These are phyloP conservation scores for Belonocnema kinseyi DNA, from an alignment of 1,140 invertebrate genomes.

Conservation along the genomic window DNA sequence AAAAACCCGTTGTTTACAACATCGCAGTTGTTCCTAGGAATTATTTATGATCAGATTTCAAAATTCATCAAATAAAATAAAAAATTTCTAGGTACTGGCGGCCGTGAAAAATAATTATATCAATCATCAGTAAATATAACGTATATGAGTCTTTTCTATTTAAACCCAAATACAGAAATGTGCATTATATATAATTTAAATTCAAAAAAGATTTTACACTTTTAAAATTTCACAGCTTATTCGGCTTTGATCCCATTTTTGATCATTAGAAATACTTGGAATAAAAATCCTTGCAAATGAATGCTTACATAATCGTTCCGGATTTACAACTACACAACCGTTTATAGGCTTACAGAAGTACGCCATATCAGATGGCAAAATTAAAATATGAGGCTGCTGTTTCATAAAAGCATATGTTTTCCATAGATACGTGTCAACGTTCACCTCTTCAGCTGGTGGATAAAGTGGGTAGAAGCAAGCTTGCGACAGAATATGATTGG, in stretches of 20 bases:
- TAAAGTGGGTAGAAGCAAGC: conserved; percentile 89
- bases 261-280: conserved; percentile 47
- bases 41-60: no score
- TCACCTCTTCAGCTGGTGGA: conserved; percentile 81
- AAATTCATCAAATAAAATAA: no score
- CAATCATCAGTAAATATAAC: no score
- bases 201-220: conserved; percentile 58
- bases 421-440: conserved; percentile 83
- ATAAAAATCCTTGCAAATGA: conserved; percentile 77
- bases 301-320: conserved; percentile 87
- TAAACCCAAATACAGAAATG: neutral
- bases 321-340: conserved; percentile 89
- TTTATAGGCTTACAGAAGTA: conserved; percentile 88
- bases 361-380: conserved; percentile 89
- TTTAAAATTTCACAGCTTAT: conserved; percentile 69
- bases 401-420: conserved; percentile 81
- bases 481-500: conserved; percentile 86
- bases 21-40: no score
- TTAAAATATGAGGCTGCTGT: conserved; percentile 86
- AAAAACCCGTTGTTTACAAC: no score
- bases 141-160: no score
- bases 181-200: conserved; percentile 34
- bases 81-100: no score
- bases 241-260: conserved; percentile 60
- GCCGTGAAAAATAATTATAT: no score